Evolutionary conservation across 2,113 vertebrate genomes (phyloP).

Genomic region (Alosa alosa): DNA sequence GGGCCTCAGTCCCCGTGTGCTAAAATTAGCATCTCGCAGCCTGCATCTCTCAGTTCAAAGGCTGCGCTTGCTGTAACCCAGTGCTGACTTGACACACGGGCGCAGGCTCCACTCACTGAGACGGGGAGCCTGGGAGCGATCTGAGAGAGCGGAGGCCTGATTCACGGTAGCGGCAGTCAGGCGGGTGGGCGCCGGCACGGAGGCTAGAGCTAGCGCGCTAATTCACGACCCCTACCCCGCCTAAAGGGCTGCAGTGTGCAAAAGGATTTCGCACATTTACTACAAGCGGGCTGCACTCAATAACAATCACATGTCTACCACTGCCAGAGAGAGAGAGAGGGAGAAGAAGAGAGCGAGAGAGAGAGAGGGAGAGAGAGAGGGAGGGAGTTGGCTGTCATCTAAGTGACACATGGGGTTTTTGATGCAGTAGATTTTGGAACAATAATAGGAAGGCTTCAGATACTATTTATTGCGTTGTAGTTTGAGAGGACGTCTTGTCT

Average conservation of each 20-base stretch:
- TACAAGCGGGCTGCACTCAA: not conserved
- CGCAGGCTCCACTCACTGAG: not conserved
- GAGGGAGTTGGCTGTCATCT: not conserved
- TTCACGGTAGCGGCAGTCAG: not conserved
- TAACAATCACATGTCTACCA: not conserved
- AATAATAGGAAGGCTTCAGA: not conserved
- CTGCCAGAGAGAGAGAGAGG: not conserved
- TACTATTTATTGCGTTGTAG: not conserved
- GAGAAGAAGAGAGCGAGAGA: no score
- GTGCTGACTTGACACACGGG: constrained; percentile 1
- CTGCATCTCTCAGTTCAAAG: constrained; percentile 13
- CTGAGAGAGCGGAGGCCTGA: constrained; percentile 12
- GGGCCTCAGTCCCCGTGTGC: not conserved
- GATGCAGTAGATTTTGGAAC: not conserved
- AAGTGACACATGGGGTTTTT: not conserved
- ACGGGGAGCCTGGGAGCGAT: not conserved
- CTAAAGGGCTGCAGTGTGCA: not conserved
- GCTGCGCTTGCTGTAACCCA: constrained; percentile 1
- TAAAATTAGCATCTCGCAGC: constrained; percentile 11
- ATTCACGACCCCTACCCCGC: not conserved
- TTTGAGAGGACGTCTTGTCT: not conserved
- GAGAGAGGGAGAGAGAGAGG: not conserved
- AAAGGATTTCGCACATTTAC: not conserved
- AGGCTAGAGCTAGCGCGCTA: not conserved
- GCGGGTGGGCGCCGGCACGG: not conserved